Base-by-base conservation (phyloP, 2,113 vertebrate species). In the Rhabdomys dilectus region DNA sequence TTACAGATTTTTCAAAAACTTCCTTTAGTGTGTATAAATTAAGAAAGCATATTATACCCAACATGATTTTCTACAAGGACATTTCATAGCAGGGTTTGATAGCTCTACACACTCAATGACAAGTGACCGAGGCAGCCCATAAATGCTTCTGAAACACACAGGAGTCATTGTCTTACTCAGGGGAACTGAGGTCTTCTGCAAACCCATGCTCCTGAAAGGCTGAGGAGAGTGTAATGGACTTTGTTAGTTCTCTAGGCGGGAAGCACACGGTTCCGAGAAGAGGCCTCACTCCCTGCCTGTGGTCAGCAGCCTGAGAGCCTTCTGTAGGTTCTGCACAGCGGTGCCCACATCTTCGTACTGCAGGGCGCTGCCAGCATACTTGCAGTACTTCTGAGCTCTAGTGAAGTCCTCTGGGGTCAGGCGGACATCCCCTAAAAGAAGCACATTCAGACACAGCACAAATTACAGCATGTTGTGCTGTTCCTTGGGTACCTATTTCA, bases 321-420 rank as follows among this genome's bases (percentile, higher is more conserved):
- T 99, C 98, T 99, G 99, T n/a, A 99, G 99, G 98, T 99, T 99
- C 98, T 99, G 99, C 60, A 99, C 96, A 51, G 99, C 99, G 39
- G 99, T 99, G 98, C 93, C 95, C 29, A 99, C 99, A 97, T 99
- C 99, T 98, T 99, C 99, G 62, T 99, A 99, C 53, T 99, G 99
- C 97, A 99, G 98, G 1, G 99, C 99, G 87, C 99, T 99, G 97
- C 99, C 99, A 0, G 99, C 99, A 45, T 99, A 99, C 97, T 99
- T 99, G 98, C 99, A 99, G 96, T 99, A 99, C 97, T 99, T 99
- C 98, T 99, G 99, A 64, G 99, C 99, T 98, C 98, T 99, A 66
- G 99, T 99, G 98, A 99, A 99, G 98, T 99, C 99, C 96, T 99
- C 99, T 1, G 99, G 97, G 34, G 99, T 99, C 88, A 99, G 99